Evolutionary conservation across 2,888 invertebrate species (phyloP), one percentile per base, ranked within the genome.

Genomic region (Lithophane ornitopus): DNA sequence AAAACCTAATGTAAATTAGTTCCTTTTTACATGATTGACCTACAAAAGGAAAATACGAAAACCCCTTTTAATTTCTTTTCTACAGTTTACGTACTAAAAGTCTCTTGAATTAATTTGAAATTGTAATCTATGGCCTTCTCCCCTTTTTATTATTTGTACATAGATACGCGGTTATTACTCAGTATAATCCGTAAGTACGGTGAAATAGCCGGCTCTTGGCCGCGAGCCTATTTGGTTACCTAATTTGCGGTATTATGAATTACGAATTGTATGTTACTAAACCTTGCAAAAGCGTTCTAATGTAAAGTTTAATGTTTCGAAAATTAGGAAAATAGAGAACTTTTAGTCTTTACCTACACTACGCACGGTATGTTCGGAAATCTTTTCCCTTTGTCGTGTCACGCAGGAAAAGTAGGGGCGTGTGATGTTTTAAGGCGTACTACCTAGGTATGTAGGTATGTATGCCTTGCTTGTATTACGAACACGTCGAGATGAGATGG

Each of bases 231-330:
- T 86, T 86, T 86, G 78, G 76, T 77, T 84, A 78, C 82, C 86
- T 84, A 86, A 86, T 86, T 86, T 86, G 86, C 61, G 84, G 86
- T 84, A 70, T 77, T 71, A 86, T 84, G 86, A 77, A 86, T 86
- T 86, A 68, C 73, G 59, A 81, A 79, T 76, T 78, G 79, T 78
- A 85, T 75, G 58, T 84, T 78, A 78, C 62, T 76, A 76, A 76
- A 80, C 80, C 80, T 76, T 78, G 62, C 41, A 62, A 71, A 73
- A 49, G 70, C 72, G 67, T 68, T 62, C 70, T 74, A 76, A 76
- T 84, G 68, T 65, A 74, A 75, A 63, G 68, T 77, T 78, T 74
- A 82, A 80, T 80, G 82, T 74, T 76, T 63, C 34, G 70, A 62
- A 80, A 85, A 82, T 80, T 76, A 67, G 70, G 59, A 65, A 65